A percentile compares a stretch with the other conserved stretches of the same genome.
phyloP scores from a whole-genome alignment of 1,140 invertebrate genomes.

The Pogonus chalceus region DNA sequence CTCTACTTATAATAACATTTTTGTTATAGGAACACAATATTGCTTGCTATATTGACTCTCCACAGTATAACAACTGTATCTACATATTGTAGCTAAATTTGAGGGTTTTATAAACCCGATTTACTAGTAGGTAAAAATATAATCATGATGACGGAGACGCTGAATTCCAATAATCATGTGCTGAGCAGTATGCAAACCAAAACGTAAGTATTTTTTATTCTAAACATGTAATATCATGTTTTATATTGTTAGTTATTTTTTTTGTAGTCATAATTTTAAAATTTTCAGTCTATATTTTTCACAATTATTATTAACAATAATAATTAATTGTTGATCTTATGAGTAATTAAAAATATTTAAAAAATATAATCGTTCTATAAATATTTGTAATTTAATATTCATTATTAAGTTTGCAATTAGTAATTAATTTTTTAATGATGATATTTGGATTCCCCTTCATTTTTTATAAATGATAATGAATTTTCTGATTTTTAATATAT shows the following conservation, averaged over 20 bases:
- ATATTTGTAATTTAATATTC: constrained; percentile 66
- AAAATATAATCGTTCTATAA: constrained; percentile 91
- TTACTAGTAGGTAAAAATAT: constrained; percentile 16
- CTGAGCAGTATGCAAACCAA: constrained; percentile 28
- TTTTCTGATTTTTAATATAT: neutral
- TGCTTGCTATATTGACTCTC: neutral
- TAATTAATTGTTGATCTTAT: neutral
- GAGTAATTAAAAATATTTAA: constrained; percentile 89
- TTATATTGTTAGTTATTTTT: neutral
- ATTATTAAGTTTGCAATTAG: constrained; percentile 12
- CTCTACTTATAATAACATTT: too few species aligned
- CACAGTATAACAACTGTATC: constrained; percentile 1
- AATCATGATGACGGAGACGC: constrained; percentile 35
- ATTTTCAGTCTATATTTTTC: constrained; percentile 1
- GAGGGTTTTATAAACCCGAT: constrained; percentile 33
- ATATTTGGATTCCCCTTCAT: constrained; percentile 32
- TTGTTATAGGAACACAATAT: neutral
- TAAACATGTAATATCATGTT: neutral
- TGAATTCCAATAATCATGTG: constrained; percentile 32
- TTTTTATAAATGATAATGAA: constrained; percentile 26
- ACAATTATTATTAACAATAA: neutral
- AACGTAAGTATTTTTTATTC: constrained; percentile 29
- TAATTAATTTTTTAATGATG: constrained; percentile 25
- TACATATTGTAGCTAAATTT: constrained; percentile 30
- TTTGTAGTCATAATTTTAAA: neutral